Evolutionary conservation across 2,888 invertebrate species (phyloP).

Genomic region (Clivina fossor): DNA sequence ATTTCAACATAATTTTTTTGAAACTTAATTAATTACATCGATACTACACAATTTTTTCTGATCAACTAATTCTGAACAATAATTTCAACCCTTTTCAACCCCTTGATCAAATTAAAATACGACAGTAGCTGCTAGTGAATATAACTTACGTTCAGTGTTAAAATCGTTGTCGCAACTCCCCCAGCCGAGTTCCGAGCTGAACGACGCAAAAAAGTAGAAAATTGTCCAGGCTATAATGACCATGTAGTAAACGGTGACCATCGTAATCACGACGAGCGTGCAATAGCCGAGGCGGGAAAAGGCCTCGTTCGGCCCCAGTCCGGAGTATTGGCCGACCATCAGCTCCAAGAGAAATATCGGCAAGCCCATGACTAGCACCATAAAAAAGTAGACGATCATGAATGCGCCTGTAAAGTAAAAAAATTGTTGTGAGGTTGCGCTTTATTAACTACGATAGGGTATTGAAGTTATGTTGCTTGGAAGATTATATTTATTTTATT

Average conservation of each 20-base stretch:
- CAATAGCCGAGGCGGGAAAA: slow-evolving; percentile 66
- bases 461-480: no score
- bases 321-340: slow-evolving; percentile 77
- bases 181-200: slow-evolving; percentile 66
- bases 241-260: slow-evolving; percentile 78
- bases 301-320: slow-evolving; percentile 69
- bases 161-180: slow-evolving; percentile 66
- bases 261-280: slow-evolving; percentile 68
- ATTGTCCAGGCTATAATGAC: slow-evolving; percentile 77
- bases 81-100: no score
- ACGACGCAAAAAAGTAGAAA: slow-evolving; percentile 73
- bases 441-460: no score
- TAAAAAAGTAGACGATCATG: slow-evolving; percentile 70
- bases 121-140: no score
- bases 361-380: slow-evolving; percentile 74
- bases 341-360: slow-evolving; percentile 81
- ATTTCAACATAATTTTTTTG: no score
- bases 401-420: slow-evolving; percentile 66
- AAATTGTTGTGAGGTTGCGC: no score
- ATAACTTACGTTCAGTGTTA: slow-evolving; percentile 62
- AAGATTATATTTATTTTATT: no score
- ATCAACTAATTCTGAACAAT: no score
- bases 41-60: no score
- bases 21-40: no score
- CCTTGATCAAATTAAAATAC: no score